phyloP scores from a whole-genome alignment of 2,797 vertebrate species.

The Sebastes reedi region DNA sequence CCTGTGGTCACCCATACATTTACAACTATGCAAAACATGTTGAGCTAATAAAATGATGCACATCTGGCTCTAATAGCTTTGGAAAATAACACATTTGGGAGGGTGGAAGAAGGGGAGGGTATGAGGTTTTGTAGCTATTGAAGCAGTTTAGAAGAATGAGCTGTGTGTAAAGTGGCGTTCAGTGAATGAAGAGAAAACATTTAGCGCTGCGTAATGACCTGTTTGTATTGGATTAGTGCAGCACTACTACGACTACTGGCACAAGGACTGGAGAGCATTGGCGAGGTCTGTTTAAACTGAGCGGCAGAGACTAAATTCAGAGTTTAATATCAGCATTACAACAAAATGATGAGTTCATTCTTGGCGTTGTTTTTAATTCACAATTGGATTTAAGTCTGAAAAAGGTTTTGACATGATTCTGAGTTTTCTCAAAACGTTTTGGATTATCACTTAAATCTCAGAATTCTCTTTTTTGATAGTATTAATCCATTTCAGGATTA shows the following conservation, averaged over 20 bases:
- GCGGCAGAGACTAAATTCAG: neutral
- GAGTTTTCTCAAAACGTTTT: neutral
- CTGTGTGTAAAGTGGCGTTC: neutral
- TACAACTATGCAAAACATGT: constrained; percentile 23
- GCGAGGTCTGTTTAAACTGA: constrained; percentile 5
- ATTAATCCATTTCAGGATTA: neutral
- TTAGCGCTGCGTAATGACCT: constrained; percentile 14
- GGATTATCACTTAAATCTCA: neutral
- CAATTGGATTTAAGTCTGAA: neutral
- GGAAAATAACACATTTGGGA: constrained; percentile 13
- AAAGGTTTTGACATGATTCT: too few relatives aligned
- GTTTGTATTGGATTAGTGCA: constrained; percentile 39
- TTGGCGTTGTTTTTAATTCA: neutral
- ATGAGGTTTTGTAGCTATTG: neutral
- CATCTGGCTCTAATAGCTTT: constrained; percentile 32
- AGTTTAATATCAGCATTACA: neutral
- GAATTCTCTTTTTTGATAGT: neutral
- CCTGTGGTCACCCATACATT: constrained; percentile 11
- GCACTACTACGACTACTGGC: neutral
- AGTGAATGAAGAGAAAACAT: constrained; percentile 33
- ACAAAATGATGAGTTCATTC: neutral
- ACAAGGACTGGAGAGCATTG: neutral
- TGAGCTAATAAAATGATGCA: constrained; percentile 29
- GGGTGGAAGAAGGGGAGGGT: neutral
- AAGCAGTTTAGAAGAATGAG: constrained; percentile 20